Evolutionary conservation across 2,113 vertebrate species (phyloP), one percentile per base, ranked within the genome.

Genomic region (Notothenia rossii): DNA sequence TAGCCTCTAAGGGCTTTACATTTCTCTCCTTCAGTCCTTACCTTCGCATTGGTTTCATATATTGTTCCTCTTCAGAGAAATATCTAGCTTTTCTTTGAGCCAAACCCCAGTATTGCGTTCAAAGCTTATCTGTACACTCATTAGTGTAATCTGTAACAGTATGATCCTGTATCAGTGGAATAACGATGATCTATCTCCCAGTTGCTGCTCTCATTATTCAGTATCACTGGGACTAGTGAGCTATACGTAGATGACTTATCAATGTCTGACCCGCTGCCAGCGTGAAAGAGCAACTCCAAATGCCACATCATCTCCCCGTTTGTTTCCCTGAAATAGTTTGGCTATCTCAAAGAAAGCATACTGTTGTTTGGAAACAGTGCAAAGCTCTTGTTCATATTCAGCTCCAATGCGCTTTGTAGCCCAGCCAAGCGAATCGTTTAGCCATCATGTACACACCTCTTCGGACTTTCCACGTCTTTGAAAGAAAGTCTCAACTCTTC

Each of bases 181-280:
- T 75, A 67, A 79, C 7, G 9, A 68, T 64, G 75, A 84, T 90
- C 81, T 65, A 79, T 85, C 29, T 71, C 54, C 2, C 20, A 7
- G 65, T 9, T 11, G 22, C 73, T 53, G 36, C 56, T 53, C 2
- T 72, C 79, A 79, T 86, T 79, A 68, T 80, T 89, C 83, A 75
- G 75, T n/a, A 85, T 83, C 60, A 59, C 18, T 51, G 58, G 4
- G 64, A 33, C 78, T 69, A 78, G 72, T 74, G 83, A 90, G 81
- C 77, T 83, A 45, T 67, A 67, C 66, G 65, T 69, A 50, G 79
- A 89, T 85, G 83, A 85, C 86, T 89, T 85, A 84, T 88, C 88
- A 88, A 69, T 13, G 49, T 82, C 79, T 79, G 83, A 85, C 86
- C 81, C 20, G 12, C 70, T 68, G 87, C 83, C 76, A 10, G 79